phyloP scores from a whole-genome alignment of 64 coral and sea anemone genomes.

The Trachythela sp. region DNA sequence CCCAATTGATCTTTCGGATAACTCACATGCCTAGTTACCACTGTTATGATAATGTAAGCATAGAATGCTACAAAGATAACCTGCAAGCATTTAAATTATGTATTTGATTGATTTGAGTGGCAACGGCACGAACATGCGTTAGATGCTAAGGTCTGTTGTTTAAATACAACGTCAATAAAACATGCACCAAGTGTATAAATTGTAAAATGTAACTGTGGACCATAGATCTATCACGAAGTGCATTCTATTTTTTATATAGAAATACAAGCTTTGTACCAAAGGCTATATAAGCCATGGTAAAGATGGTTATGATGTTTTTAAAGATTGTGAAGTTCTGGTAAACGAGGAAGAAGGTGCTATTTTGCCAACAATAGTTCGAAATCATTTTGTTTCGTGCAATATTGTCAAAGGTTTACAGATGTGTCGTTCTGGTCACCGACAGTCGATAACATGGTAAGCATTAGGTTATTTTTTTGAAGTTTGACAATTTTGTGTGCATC shows the following conservation, averaged over 20 bases:
- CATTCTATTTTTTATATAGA: too few species aligned
- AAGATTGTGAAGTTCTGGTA: slow-evolving; percentile 71
- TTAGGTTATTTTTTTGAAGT: not conserved
- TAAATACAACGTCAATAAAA: too few species aligned
- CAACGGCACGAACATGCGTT: too few species aligned
- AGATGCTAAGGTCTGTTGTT: too few species aligned
- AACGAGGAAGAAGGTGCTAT: slow-evolving; percentile 81
- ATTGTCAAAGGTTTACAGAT: slow-evolving; percentile 82
- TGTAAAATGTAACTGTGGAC: too few species aligned
- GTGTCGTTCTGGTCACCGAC: slow-evolving; percentile 81
- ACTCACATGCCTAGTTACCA: too few species aligned
- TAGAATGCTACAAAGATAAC: too few species aligned
- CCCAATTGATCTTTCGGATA: too few species aligned
- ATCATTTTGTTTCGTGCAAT: slow-evolving; percentile 92
- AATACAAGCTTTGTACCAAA: slow-evolving; percentile 82
- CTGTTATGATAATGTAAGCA: too few species aligned
- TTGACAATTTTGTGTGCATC: not conserved
- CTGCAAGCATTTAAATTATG: too few species aligned
- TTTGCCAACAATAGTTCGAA: slow-evolving; percentile 82
- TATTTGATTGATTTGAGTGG: not conserved
- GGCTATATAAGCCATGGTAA: slow-evolving; percentile 83
- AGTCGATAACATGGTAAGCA: slow-evolving; percentile 27
- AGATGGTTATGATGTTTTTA: slow-evolving; percentile 90
- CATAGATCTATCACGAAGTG: too few species aligned
- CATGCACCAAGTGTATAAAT: too few species aligned